Evolutionary conservation across 2,113 vertebrate species (phyloP), one percentile per base, ranked within the genome.

Genomic region (Phylloscopus trochiloides): DNA sequence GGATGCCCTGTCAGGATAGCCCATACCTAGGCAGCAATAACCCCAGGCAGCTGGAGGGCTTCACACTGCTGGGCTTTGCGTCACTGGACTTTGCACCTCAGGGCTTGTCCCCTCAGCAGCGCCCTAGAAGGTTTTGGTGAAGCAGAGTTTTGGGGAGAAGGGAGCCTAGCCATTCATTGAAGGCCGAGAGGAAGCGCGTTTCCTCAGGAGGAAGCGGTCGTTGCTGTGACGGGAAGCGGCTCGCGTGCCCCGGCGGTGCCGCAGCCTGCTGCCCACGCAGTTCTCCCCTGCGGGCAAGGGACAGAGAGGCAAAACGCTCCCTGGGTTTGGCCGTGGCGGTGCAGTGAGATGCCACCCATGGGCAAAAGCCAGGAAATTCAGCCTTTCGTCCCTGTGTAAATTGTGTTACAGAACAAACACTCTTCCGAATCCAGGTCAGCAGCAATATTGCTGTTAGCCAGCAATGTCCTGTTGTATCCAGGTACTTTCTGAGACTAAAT

Each of bases 381-480:
- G 43, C 72, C 72, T 86, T 74, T 86, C 80, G 72, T 83, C 82
- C 1, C 1, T 71, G 71, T 13, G 5, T 92, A 93, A 88, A 59
- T 32, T 1, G 3, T 22, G 47, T 71, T 86, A 19, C 3, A 6
- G 83, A 95, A 77, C 75, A 57, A 91, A 51, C 0, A 0, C 63
- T 92, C 65, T 70, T 81, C 63, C 67, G 77, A 67, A 17, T 72
- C 59, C 88, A 89, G 96, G 91, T 90, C 88, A 86, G 67, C 24
- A 36, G 67, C 1, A 2, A 76, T 91, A 51, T 31, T 76, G 61
- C 65, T 66, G 70, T 62, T 73, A 77, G 80, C 70, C 80, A 78
- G 59, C 75, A 52, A 57, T 19, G 32, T 67, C 62, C 90, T 76
- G 26, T 48, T 68, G 65, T 91, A 38, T 82, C 51, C 58, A 90